These are phyloP conservation scores for Torymus tubicola DNA, from an alignment of 2,888 invertebrate genomes.

Conservation along the genomic window DNA sequence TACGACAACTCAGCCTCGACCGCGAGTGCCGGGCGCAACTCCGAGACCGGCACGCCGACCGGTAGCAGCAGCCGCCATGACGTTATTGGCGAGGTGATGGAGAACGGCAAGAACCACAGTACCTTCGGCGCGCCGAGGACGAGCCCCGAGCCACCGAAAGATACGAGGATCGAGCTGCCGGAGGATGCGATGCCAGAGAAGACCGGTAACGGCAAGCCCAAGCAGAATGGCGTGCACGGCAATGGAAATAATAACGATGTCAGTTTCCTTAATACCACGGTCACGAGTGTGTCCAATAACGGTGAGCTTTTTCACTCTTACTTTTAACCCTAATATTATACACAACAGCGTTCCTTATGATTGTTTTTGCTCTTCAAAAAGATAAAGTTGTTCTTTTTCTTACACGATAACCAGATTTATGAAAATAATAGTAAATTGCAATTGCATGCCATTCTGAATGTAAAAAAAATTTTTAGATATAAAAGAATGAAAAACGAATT, in stretches of 20 bases:
- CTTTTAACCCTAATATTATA: no score
- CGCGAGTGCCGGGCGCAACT: slow-evolving; percentile 49
- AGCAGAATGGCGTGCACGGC: slow-evolving; percentile 71
- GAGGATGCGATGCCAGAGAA: slow-evolving; percentile 66
- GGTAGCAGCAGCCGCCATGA: slow-evolving; percentile 32
- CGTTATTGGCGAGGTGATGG: slow-evolving; percentile 51
- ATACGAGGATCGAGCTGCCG: slow-evolving; percentile 69
- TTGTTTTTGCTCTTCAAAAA: no score
- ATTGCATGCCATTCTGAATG: no score
- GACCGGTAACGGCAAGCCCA: slow-evolving; percentile 60
- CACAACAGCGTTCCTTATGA: no score
- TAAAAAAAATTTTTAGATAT: no score
- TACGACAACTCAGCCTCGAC: slow-evolving; percentile 44
- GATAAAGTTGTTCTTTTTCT: no score
- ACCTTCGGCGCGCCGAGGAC: slow-evolving; percentile 67
- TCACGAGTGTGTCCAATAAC: slow-evolving; percentile 65
- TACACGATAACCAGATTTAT: no score
- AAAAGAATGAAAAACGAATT: no score
- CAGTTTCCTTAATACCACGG: slow-evolving; percentile 73
- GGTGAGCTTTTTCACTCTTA: slow-evolving; percentile 32
- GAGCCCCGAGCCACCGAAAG: slow-evolving; percentile 63
- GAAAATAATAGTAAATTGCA: no score
- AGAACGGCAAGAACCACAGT: slow-evolving; percentile 69
- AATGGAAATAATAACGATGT: slow-evolving; percentile 74
- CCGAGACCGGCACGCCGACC: slow-evolving; percentile 28